phyloP scores from a whole-genome alignment of 2,113 vertebrate species.

The Brachypteracias leptosomus region DNA sequence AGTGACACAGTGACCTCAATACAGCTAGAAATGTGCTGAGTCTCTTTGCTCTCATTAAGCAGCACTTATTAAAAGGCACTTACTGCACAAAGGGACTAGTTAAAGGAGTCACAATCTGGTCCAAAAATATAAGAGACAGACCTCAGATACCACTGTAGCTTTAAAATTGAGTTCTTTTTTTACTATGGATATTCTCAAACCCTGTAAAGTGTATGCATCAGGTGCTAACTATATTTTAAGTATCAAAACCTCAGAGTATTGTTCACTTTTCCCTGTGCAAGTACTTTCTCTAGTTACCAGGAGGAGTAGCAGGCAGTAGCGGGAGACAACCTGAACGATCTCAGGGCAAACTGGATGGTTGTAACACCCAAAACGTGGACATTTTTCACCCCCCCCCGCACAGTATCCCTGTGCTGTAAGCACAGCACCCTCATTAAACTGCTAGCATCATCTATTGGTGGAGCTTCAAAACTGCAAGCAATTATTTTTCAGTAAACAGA shows the following conservation, averaged over 20 bases:
- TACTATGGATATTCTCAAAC: neutral
- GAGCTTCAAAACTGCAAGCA: conserved; percentile 8
- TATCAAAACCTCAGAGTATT: neutral
- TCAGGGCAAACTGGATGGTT: neutral
- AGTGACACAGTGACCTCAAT: neutral
- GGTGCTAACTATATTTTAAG: neutral
- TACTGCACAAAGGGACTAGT: neutral
- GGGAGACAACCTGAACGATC: neutral
- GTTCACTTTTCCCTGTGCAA: neutral
- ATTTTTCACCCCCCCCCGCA: accelerated
- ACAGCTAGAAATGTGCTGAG: accelerated
- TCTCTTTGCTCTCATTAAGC: neutral
- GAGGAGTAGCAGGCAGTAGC: accelerated
- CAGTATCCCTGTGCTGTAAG: accelerated
- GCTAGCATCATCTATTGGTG: conserved; percentile 18
- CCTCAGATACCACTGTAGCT: accelerated
- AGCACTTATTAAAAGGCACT: neutral
- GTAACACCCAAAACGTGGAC: neutral
- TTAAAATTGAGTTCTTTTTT: neutral
- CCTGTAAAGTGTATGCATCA: accelerated
- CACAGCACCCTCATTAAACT: neutral
- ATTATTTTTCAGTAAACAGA: neutral
- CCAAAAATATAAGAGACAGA: neutral
- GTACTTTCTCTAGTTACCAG: neutral
- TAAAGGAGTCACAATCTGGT: neutral